These are phyloP conservation scores for Neodon shergylaensis DNA, from an alignment of 2,113 vertebrate genomes.

Conservation along the genomic window DNA sequence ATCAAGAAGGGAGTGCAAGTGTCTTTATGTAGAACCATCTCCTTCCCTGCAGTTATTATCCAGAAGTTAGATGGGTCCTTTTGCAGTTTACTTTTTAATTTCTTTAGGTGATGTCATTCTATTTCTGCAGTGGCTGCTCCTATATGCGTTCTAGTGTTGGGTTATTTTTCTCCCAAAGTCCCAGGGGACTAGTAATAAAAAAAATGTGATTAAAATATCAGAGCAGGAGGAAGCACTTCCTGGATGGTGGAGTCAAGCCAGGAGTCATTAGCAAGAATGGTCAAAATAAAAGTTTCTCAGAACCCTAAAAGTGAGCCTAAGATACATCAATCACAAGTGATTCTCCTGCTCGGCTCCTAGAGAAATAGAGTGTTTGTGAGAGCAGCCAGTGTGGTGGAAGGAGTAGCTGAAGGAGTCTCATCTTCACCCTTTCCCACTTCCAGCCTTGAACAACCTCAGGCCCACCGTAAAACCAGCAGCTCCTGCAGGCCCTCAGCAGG, in stretches of 20 bases:
- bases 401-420: neutral
- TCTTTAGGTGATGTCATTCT: neutral
- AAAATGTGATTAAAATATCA: neutral
- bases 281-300: slow-evolving; percentile 2
- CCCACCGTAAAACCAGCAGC: neutral
- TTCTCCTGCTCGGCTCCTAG: neutral
- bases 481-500: neutral
- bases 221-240: neutral
- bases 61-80: neutral
- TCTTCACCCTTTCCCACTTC: neutral
- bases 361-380: neutral
- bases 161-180: neutral
- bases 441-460: neutral
- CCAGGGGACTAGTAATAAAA: neutral
- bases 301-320: slow-evolving; percentile 5
- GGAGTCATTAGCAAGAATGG: neutral
- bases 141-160: neutral
- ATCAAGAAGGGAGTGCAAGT: neutral
- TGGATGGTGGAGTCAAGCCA: neutral
- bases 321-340: neutral
- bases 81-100: neutral
- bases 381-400: neutral
- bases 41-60: neutral
- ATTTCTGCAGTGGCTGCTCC: neutral
- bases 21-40: neutral